Percentiles rank a stretch among this genome's conserved stretches.
phyloP scores from a whole-genome alignment of 2,797 vertebrate species.

The Chloroceryle inda region DNA sequence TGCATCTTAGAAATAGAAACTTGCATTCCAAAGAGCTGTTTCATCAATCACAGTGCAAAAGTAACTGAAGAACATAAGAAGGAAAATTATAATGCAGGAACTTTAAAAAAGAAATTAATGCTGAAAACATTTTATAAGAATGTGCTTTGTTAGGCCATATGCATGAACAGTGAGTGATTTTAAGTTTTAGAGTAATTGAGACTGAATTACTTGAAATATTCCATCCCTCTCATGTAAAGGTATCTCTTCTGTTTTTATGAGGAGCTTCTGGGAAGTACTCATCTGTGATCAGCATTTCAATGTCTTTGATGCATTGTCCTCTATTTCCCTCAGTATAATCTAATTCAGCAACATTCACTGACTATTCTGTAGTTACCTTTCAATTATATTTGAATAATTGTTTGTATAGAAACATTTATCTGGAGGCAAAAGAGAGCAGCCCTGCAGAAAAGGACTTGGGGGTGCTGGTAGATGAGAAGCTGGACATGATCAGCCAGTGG shows the following conservation, averaged over 20 bases:
- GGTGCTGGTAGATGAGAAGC: too few relatives aligned
- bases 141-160: not conserved
- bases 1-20: not conserved
- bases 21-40: not conserved
- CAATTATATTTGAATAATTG: not conserved
- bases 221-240: not conserved
- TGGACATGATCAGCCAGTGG: too few relatives aligned
- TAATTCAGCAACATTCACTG: not conserved
- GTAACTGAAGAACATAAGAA: not conserved
- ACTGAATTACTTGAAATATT: not conserved
- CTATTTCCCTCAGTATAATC: not conserved
- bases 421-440: too few relatives aligned
- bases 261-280: not conserved
- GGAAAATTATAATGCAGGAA: not conserved
- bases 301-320: not conserved
- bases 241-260: not conserved
- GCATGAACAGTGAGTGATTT: not conserved
- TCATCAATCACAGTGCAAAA: not conserved
- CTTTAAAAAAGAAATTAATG: not conserved
- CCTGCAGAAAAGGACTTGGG: too few relatives aligned
- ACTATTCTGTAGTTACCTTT: not conserved
- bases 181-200: not conserved
- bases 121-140: not conserved
- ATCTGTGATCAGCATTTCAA: not conserved
- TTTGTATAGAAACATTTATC: not conserved